phyloP scores from a whole-genome alignment of 2,797 vertebrate genomes.

The Merluccius polli region DNA sequence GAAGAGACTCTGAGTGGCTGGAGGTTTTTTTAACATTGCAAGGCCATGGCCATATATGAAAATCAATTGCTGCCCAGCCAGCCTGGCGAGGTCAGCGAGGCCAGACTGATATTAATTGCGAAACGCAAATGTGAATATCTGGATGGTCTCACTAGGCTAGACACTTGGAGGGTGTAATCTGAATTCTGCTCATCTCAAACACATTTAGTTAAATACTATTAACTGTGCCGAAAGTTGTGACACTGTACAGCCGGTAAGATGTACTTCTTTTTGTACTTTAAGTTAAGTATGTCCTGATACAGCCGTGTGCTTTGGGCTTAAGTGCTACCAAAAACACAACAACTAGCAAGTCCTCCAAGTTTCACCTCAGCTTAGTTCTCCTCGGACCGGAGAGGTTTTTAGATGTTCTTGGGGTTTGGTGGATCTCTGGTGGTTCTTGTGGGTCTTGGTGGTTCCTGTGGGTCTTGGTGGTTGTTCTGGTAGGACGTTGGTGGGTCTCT shows the following conservation, averaged over 20 bases:
- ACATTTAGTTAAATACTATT: background rate
- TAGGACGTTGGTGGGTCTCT: slow-evolving; percentile 4
- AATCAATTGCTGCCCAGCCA: background rate
- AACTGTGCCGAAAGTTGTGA: no score
- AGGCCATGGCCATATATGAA: no score
- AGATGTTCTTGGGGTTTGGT: no score
- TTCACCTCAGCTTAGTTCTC: background rate
- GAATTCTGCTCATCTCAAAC: background rate
- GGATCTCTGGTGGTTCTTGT: background rate
- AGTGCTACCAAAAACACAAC: background rate
- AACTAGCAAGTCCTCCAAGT: background rate
- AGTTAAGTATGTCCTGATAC: background rate
- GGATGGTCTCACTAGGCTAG: background rate
- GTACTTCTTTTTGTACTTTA: background rate
- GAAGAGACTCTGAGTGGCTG: no score
- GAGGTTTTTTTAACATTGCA: no score
- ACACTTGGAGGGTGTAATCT: background rate
- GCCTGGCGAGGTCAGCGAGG: no score
- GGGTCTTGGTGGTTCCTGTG: background rate
- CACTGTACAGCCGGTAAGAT: background rate
- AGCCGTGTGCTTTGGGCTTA: background rate
- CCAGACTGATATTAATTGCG: background rate
- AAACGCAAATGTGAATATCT: background rate
- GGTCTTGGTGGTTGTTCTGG: background rate
- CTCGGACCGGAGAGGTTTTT: no score